These are phyloP conservation scores for Ypsolopha sequella DNA, from an alignment of 2,888 invertebrate species.

Conservation along the genomic window DNA sequence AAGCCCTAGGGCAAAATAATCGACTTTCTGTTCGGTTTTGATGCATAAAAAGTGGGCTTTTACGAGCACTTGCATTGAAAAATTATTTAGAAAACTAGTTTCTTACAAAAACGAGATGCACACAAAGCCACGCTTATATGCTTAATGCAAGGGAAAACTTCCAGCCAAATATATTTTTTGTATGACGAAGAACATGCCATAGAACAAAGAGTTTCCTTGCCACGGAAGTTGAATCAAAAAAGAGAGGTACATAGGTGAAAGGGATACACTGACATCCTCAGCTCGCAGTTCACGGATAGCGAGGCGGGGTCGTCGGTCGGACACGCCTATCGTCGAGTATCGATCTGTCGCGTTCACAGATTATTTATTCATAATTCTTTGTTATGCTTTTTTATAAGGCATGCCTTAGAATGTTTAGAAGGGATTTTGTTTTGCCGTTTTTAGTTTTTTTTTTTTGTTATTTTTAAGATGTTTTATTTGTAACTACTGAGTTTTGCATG, in stretches of 20 bases:
- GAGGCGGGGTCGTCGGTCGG: neutral
- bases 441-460: conserved; percentile 9
- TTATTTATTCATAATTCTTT: conserved; percentile 61
- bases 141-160: no score
- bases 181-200: neutral
- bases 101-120: no score
- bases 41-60: no score
- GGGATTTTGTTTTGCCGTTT: conserved; percentile 6
- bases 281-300: no score
- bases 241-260: neutral
- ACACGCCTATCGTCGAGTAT: conserved; percentile 44
- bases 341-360: conserved; percentile 29
- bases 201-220: neutral
- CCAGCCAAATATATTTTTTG: no score
- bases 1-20: no score
- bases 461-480: no score
- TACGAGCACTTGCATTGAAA: no score
- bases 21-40: no score
- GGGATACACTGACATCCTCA: neutral
- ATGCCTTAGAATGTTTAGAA: conserved; percentile 6
- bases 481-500: no score
- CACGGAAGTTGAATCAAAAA: neutral
- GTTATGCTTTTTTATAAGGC: conserved; percentile 24
- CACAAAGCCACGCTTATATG: no score
- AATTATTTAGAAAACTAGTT: no score